Evolutionary conservation across 2,113 vertebrate genomes (phyloP).

Genomic region (Notarius quadriscutis): DNA sequence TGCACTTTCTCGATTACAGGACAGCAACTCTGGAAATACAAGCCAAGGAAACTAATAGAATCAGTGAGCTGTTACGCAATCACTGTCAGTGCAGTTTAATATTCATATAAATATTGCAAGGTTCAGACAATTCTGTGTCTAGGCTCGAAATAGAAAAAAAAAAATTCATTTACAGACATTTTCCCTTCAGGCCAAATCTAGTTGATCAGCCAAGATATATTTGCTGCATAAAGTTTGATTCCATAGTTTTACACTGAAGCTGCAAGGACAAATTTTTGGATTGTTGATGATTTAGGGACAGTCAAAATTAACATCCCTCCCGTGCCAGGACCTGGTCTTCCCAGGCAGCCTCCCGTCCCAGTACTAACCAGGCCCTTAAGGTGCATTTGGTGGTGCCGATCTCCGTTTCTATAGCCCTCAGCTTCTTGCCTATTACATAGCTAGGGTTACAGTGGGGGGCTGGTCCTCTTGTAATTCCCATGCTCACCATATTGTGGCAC

Average conservation of each 20-base stretch:
- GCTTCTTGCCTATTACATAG: no score
- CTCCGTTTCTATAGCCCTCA: no score
- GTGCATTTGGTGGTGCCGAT: no score
- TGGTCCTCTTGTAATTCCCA: no score
- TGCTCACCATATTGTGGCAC: no score
- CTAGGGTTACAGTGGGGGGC: no score
- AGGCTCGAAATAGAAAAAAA: not conserved
- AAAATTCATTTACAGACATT: not conserved
- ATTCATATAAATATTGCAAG: not conserved
- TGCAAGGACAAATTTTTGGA: not conserved
- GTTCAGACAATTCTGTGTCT: not conserved
- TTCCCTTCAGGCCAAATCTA: not conserved
- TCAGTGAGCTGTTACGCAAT: conserved; percentile 8
- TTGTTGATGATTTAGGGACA: not conserved
- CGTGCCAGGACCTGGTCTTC: no score
- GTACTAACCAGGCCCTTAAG: no score
- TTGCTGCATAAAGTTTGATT: not conserved
- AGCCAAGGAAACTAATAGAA: conserved; percentile 30
- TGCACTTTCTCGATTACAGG: conserved; percentile 33
- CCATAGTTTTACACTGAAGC: not conserved
- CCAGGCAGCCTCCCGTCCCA: no score
- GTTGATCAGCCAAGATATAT: not conserved
- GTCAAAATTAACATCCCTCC: no score
- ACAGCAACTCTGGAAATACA: conserved; percentile 9
- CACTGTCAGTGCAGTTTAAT: conserved; percentile 3